Conservation (phyloP, 2,113 vertebrate genomes). For the Pungitius pungitius region DNA sequence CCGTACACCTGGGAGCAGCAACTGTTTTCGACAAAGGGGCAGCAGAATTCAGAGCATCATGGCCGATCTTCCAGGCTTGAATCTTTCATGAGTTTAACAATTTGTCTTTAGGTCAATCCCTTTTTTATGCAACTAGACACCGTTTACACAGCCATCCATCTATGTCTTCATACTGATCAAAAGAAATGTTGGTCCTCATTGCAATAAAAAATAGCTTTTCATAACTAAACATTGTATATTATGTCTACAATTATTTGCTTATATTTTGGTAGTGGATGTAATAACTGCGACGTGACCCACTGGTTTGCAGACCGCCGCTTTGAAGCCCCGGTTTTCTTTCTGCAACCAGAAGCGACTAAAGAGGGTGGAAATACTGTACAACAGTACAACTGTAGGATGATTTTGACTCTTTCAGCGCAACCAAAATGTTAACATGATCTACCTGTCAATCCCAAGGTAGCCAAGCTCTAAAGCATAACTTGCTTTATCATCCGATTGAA, state of each 20-base stretch:
- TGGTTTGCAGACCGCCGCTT: no score
- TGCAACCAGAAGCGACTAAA: no score
- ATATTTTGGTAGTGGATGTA: neutral
- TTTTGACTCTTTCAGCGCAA: no score
- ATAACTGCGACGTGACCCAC: no score
- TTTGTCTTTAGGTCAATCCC: slow-evolving; percentile 25
- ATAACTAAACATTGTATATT: neutral
- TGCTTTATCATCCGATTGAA: no score
- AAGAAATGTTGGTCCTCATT: neutral
- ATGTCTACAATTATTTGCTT: neutral
- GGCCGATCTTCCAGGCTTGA: slow-evolving; percentile 36
- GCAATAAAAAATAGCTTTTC: neutral
- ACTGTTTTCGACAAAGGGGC: slow-evolving; percentile 27
- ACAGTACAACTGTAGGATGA: no score
- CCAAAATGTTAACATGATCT: neutral
- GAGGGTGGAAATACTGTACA: no score
- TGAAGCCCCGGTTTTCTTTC: no score
- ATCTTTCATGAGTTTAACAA: slow-evolving; percentile 44
- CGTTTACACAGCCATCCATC: slow-evolving; percentile 33
- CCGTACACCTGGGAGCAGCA: slow-evolving; percentile 42
- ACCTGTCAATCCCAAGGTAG: no score
- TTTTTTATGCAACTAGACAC: slow-evolving; percentile 15
- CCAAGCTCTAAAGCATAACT: no score
- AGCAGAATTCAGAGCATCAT: slow-evolving; percentile 25
- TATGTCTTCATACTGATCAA: slow-evolving; percentile 22